These are phyloP conservation scores for Botia almorhae DNA, from an alignment of 2,797 vertebrate species.

Conservation along the genomic window DNA sequence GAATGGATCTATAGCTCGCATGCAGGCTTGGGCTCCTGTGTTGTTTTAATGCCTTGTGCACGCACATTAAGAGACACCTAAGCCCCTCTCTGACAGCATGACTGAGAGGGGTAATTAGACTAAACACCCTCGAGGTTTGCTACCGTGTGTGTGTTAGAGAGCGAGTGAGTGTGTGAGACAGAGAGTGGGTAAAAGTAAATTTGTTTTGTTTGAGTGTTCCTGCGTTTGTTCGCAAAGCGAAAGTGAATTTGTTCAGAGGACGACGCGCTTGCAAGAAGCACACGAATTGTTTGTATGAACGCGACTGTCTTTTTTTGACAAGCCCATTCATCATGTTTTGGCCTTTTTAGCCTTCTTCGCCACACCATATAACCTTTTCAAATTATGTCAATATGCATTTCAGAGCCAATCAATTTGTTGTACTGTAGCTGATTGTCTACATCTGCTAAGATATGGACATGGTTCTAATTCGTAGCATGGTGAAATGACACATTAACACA, in stretches of 20 bases:
- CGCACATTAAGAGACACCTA: conserved; percentile 75
- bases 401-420: conserved; percentile 74
- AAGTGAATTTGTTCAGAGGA: conserved; percentile 17
- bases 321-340: conserved; percentile 78
- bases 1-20: conserved; percentile 65
- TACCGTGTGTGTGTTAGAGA: conserved; percentile 21
- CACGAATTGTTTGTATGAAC: conserved; percentile 23
- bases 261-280: background rate
- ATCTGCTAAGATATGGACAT: conserved; percentile 48
- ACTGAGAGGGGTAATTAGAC: conserved; percentile 76
- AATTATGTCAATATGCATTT: conserved; percentile 78
- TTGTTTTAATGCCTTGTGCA: conserved; percentile 78
- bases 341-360: conserved; percentile 76
- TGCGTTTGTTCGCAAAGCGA: conserved; percentile 19
- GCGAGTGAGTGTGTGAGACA: conserved; percentile 24
- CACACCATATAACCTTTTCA: conserved; percentile 78
- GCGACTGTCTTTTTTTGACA: conserved; percentile 65
- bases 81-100: conserved; percentile 76
- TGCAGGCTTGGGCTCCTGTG: conserved; percentile 68
- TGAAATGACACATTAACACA: conserved; percentile 60
- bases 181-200: conserved; percentile 47
- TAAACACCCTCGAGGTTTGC: conserved; percentile 54
- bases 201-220: conserved; percentile 30
- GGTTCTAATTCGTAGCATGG: conserved; percentile 52
- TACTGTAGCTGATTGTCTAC: conserved; percentile 47